Evolutionary conservation across 2,888 invertebrate species (phyloP).

Genomic region (Brachynemurus nebulosus): DNA sequence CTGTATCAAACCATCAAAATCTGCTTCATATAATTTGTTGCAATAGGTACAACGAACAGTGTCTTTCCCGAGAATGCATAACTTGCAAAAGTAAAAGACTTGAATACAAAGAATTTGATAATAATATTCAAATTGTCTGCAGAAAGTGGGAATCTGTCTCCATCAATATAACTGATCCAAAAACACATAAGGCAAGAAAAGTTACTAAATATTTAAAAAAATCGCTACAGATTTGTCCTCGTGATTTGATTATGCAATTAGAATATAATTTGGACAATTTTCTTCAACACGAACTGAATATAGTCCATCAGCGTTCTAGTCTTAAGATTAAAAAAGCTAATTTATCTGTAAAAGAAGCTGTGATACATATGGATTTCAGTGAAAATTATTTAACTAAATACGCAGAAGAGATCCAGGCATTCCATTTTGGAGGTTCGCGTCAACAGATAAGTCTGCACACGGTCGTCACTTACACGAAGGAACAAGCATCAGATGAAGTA

Average conservation of each 20-base stretch:
- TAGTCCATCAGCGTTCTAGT: not conserved
- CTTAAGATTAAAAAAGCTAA: conserved; percentile 10
- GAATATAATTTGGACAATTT: not conserved
- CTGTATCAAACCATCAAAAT: not conserved
- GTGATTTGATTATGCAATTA: not conserved
- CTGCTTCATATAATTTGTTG: conserved; percentile 2
- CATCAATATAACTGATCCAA: not conserved
- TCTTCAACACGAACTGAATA: not conserved
- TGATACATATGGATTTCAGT: conserved; percentile 17
- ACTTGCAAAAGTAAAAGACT: conserved; percentile 5
- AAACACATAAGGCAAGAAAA: not conserved
- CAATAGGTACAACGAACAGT: conserved; percentile 7
- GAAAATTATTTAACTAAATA: conserved; percentile 17
- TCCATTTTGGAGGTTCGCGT: conserved; percentile 18
- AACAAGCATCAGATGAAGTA: not conserved
- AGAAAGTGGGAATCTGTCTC: not conserved
- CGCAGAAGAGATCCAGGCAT: conserved; percentile 16
- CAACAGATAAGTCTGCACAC: conserved; percentile 14
- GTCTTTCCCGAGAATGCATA: conserved; percentile 6
- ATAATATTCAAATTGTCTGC: not conserved
- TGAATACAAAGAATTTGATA: conserved; percentile 8
- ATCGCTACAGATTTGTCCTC: not conserved
- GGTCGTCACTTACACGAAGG: conserved; percentile 1
- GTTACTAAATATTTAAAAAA: not conserved
- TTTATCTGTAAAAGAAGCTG: conserved; percentile 12